Evolutionary conservation across 2,113 vertebrate genomes (phyloP).

Genomic region (Alosa alosa): DNA sequence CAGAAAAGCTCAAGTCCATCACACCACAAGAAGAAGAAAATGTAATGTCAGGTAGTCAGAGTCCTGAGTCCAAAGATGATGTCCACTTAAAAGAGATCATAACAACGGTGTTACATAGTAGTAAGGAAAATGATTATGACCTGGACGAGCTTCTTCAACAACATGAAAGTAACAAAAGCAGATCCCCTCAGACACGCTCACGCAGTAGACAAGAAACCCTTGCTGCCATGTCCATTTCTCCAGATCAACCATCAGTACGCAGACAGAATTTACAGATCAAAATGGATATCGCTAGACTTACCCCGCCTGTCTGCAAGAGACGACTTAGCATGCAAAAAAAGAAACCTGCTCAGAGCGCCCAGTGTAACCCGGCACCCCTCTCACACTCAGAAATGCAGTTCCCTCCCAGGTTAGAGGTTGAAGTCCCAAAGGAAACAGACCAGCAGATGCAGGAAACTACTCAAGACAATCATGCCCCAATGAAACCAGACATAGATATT

Average conservation of each 20-base stretch:
- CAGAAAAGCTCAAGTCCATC: constrained; percentile 87
- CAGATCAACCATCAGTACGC: constrained; percentile 75
- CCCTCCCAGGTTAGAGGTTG: neutral
- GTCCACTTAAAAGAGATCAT: constrained; percentile 85
- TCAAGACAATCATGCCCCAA: neutral
- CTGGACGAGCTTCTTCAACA: constrained; percentile 85
- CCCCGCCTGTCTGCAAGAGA: constrained; percentile 71
- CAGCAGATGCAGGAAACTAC: neutral
- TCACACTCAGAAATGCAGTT: neutral
- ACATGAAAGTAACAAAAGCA: constrained; percentile 80
- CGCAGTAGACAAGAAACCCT: constrained; percentile 82
- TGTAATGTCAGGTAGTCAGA: constrained; percentile 66
- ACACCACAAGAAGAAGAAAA: constrained; percentile 76
- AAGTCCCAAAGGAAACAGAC: neutral
- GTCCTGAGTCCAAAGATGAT: constrained; percentile 67
- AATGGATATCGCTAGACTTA: constrained; percentile 82
- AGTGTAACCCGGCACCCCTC: neutral
- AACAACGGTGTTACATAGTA: constrained; percentile 82
- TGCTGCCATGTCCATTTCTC: constrained; percentile 74
- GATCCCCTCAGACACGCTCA: constrained; percentile 84
- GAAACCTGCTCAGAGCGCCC: neutral
- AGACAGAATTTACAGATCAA: constrained; percentile 84
- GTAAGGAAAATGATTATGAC: constrained; percentile 82
- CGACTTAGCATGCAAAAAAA: constrained; percentile 47
- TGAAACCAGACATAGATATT: neutral